Percentiles rank a stretch among this genome's conserved stretches.
phyloP scores from a whole-genome alignment of 2,797 vertebrate species.

The Lacerta viridis region DNA sequence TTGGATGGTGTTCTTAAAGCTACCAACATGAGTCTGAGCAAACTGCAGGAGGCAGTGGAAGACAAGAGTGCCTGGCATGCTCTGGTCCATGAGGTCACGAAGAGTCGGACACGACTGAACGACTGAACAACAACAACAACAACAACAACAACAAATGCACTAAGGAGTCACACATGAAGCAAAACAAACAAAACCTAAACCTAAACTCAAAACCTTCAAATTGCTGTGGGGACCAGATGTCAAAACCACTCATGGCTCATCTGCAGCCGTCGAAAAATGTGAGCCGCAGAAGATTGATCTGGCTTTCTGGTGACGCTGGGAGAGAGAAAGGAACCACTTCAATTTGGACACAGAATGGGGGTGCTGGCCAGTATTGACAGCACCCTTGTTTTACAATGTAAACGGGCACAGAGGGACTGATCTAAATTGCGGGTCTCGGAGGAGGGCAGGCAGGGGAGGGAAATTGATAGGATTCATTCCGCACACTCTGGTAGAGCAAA shows the following conservation, averaged over 20 bases:
- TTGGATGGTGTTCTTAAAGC: no score
- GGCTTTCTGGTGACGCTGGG: neutral
- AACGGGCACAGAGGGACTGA: neutral
- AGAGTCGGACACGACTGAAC: no score
- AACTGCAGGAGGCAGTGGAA: no score
- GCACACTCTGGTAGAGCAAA: neutral
- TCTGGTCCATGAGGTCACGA: no score
- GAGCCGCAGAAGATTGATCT: neutral
- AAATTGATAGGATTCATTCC: neutral
- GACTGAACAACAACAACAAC: no score
- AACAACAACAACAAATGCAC: no score
- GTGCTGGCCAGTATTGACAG: neutral
- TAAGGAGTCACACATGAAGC: neutral
- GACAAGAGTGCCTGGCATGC: no score
- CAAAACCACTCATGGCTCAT: neutral
- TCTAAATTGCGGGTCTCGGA: neutral
- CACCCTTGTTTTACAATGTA: neutral
- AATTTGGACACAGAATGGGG: neutral
- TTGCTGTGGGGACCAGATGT: slow-evolving; percentile 36
- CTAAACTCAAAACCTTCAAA: neutral
- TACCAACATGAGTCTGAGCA: no score
- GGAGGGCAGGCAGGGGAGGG: no score
- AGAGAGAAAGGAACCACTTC: neutral
- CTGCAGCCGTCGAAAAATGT: slow-evolving; percentile 38
- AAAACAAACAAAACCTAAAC: neutral